phyloP scores from a whole-genome alignment of 2,113 vertebrate genomes.

The Pholis gunnellus region DNA sequence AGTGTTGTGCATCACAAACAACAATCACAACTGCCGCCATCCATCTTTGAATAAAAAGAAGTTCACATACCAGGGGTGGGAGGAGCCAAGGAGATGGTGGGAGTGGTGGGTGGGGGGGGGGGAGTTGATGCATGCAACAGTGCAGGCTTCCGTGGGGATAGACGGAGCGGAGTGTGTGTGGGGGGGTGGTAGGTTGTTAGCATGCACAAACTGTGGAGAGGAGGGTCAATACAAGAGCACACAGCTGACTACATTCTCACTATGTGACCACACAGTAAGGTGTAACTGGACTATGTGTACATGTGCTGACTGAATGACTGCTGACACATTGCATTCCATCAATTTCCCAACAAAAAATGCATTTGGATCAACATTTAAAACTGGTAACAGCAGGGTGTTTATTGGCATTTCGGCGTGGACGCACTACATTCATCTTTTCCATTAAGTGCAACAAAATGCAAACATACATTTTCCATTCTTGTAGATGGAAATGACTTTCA shows the following conservation, averaged over 20 bases:
- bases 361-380: slow-evolving; percentile 17
- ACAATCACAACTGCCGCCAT: slow-evolving; percentile 12
- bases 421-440: slow-evolving; percentile 11
- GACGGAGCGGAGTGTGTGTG: slow-evolving; percentile 34
- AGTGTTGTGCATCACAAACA: not conserved
- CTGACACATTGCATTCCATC: not conserved
- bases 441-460: slow-evolving; percentile 53
- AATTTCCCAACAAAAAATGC: not conserved
- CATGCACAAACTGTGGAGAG: slow-evolving; percentile 90
- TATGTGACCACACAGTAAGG: not conserved
- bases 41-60: slow-evolving; percentile 65
- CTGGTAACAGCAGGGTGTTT: slow-evolving; percentile 48
- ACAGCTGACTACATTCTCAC: slow-evolving; percentile 12
- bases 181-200: slow-evolving; percentile 75
- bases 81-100: slow-evolving; percentile 70
- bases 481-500: not conserved
- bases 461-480: slow-evolving; percentile 2
- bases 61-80: slow-evolving; percentile 87
- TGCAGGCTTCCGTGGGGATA: slow-evolving; percentile 85
- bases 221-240: slow-evolving; percentile 61
- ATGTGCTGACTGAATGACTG: not conserved
- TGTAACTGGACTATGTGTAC: not conserved
- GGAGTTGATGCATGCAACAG: slow-evolving; percentile 89
- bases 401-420: slow-evolving; percentile 42
- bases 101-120: slow-evolving; percentile 50